Conservation (phyloP, 2,797 vertebrate species). For the Rhinella marina region DNA sequence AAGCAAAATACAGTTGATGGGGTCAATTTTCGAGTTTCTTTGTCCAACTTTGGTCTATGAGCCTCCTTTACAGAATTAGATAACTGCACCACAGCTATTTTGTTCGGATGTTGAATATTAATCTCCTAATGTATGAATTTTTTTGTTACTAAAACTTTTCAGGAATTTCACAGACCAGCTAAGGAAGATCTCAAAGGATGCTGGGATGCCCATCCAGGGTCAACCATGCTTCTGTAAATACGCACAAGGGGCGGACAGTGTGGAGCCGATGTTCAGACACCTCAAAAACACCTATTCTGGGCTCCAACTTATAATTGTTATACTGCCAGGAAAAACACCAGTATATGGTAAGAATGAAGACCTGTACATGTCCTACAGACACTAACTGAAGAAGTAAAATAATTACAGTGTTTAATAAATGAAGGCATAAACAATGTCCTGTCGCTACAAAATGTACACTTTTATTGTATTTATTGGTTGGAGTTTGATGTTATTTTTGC, state of each 20-base stretch:
- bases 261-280: conserved; percentile 80
- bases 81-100: too few relatives aligned
- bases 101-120: too few relatives aligned
- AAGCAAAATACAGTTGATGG: too few relatives aligned
- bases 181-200: conserved; percentile 82
- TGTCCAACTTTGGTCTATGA: too few relatives aligned
- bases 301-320: conserved; percentile 78
- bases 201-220: conserved; percentile 82
- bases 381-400: neutral
- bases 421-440: neutral
- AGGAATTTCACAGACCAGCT: conserved; percentile 85
- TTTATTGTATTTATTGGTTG: neutral
- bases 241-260: conserved; percentile 76
- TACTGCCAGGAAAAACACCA: conserved; percentile 77
- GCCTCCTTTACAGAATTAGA: too few relatives aligned
- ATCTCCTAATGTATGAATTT: neutral
- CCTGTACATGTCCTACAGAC: neutral
- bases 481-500: neutral
- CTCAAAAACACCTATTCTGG: conserved; percentile 79
- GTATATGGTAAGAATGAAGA: conserved; percentile 73
- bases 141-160: neutral
- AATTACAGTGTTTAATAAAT: neutral
- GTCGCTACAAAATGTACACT: neutral
- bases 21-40: too few relatives aligned
- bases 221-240: conserved; percentile 82